phyloP scores from a whole-genome alignment of 2,797 vertebrate species.

The Neopelma chrysocephalum region DNA sequence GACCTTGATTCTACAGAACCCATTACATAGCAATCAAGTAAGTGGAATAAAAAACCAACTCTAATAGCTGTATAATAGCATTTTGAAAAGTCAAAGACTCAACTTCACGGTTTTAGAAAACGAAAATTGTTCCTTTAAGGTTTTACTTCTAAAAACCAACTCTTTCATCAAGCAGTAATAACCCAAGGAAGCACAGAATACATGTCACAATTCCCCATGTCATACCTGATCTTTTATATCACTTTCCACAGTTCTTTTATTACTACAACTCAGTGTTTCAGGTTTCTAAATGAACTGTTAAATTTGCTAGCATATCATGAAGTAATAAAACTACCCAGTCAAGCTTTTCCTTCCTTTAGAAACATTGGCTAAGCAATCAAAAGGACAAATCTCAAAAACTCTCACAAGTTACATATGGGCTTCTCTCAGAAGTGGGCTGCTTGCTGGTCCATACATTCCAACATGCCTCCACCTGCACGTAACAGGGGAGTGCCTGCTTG shows the following conservation, averaged over 20 bases:
- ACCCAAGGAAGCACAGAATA: not conserved
- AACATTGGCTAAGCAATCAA: not conserved
- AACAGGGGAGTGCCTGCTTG: not conserved
- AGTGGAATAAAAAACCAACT: not conserved
- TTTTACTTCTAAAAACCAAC: not conserved
- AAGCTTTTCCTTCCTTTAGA: not conserved
- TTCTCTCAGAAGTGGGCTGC: not conserved
- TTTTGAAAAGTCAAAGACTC: not conserved
- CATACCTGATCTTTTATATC: not conserved
- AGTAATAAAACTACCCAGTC: not conserved
- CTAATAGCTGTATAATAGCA: not conserved
- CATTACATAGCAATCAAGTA: not conserved
- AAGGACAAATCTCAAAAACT: not conserved
- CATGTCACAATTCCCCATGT: not conserved
- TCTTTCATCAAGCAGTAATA: not conserved
- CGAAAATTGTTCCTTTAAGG: not conserved
- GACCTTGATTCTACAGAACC: not conserved
- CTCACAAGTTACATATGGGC: not conserved
- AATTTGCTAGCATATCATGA: not conserved
- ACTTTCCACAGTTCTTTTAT: not conserved
- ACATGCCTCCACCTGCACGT: accelerated
- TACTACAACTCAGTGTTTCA: not conserved
- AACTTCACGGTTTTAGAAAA: not conserved
- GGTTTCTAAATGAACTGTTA: not conserved
- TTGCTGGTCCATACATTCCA: not conserved